A percentile compares a stretch with the other conserved stretches of the same genome.
Conservation (phyloP, 2,113 vertebrate genomes). For the Esox niger region DNA sequence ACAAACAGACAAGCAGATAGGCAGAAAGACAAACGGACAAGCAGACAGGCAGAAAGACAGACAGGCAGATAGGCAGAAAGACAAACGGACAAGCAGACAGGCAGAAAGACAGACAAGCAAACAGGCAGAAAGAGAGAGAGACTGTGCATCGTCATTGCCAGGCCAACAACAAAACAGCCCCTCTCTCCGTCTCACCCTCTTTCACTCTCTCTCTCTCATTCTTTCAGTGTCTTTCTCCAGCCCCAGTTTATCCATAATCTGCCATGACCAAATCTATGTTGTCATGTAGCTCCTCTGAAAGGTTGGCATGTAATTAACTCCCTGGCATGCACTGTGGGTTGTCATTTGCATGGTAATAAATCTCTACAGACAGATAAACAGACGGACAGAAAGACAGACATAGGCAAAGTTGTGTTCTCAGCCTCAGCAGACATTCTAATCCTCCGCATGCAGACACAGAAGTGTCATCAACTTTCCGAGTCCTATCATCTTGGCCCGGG, state of each 20-base stretch:
- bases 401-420: conserved; percentile 30
- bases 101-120: too few species aligned
- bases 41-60: neutral
- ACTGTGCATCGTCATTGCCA: too few species aligned
- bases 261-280: conserved; percentile 60
- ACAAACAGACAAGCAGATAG: conserved; percentile 18
- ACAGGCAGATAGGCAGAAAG: neutral
- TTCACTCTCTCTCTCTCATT: conserved; percentile 10
- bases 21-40: neutral
- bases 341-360: conserved; percentile 71
- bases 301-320: conserved; percentile 68
- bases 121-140: too few species aligned
- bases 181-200: conserved; percentile 12
- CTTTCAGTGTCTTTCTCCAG: conserved; percentile 25
- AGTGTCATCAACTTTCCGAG: conserved; percentile 26
- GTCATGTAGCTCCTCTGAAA: conserved; percentile 61
- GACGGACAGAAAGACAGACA: conserved; percentile 22
- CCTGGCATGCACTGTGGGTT: conserved; percentile 59
- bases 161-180: too few species aligned
- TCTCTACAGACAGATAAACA: conserved; percentile 50
- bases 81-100: too few species aligned
- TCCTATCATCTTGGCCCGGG: conserved; percentile 24
- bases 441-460: neutral
- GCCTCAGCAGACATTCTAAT: conserved; percentile 46
- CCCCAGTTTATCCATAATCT: conserved; percentile 39